These are phyloP conservation scores for Coturnix japonica DNA, from an alignment of 2,113 vertebrate genomes.

Conservation along the genomic window DNA sequence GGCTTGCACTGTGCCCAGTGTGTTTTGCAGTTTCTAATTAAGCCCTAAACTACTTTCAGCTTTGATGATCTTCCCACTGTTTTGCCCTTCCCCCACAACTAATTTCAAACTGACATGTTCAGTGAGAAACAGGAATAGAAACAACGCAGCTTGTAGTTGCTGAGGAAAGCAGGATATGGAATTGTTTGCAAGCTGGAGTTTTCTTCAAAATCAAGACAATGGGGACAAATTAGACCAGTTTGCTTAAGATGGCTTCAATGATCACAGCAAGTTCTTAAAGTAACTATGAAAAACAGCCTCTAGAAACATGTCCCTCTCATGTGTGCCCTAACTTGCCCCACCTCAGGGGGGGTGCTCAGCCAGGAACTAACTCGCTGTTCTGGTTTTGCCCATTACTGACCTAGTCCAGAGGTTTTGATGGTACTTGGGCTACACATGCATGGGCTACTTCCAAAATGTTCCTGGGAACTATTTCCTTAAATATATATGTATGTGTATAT, in stretches of 20 bases:
- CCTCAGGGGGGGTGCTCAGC: not conserved
- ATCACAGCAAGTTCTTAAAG: not conserved
- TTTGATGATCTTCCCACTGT: conserved; percentile 7
- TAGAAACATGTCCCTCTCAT: not conserved
- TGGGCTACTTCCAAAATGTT: not conserved
- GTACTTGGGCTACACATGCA: not conserved
- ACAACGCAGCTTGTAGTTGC: not conserved
- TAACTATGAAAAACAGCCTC: not conserved
- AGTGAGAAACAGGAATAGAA: conserved; percentile 37
- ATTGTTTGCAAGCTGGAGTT: not conserved
- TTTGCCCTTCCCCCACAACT: conserved; percentile 2
- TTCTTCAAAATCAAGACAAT: not conserved
- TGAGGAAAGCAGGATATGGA: not conserved
- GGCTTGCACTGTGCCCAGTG: not conserved
- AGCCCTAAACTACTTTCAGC: not conserved
- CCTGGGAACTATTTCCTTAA: not conserved
- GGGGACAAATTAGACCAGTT: not conserved
- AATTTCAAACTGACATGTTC: not conserved
- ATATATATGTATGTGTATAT: not conserved
- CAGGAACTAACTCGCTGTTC: not conserved
- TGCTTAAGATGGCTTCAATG: not conserved
- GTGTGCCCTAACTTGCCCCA: not conserved
- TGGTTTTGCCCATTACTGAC: not conserved
- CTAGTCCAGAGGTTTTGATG: not conserved
- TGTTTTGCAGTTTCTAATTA: not conserved